Evolutionary conservation across 2,888 invertebrate genomes (phyloP), one percentile per base, ranked within the genome.

Genomic region (Agrilus cyanescens): DNA sequence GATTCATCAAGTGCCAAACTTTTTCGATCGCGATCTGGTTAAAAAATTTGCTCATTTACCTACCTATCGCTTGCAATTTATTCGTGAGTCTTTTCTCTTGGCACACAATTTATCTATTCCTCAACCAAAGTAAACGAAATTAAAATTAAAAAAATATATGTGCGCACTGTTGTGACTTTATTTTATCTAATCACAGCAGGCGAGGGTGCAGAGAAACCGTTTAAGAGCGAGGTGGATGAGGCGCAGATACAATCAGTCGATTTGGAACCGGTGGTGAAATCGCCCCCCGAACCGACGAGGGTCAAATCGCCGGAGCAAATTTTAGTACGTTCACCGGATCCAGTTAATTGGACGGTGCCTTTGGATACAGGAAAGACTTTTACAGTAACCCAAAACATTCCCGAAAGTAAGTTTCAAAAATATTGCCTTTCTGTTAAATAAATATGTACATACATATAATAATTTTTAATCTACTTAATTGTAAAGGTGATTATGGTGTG

Each of bases 341-440:
- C 91, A 40, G 91, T 91, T 57, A 90, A 90, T 69, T 93, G 91
- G 91, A 91, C 90, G 39, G 90, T 91, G 47, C 90, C 91, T 41
- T 74, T 91, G 60, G 91, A 93, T 68, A 91, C 89, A 53, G 89
- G 90, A 57, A 90, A 89, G 73, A 89, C 88, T 32, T 90, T 90
- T 69, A 89, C 90, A 33, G 90, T 90, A 56, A 90, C 89, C 47
- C 90, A 90, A 71, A 90, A 89, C 70, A 87, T 90, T 57, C 82
- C 83, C 60, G 81, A 81, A 68, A 81, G 82, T 80, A 65, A 59
- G 57, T 36, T 36, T 13, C 10, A 15, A 4, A 20, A 37, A 3
- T n/a, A 4, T n/a, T 32, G n/a, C n/a, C n/a, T 32, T n/a, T 32
- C 12, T 15, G 4, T 3, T 4, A 13, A 35, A 13, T 14, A 12